These are phyloP conservation scores for Schizaphis graminum DNA, from an alignment of 2,888 invertebrate species.

Conservation along the genomic window DNA sequence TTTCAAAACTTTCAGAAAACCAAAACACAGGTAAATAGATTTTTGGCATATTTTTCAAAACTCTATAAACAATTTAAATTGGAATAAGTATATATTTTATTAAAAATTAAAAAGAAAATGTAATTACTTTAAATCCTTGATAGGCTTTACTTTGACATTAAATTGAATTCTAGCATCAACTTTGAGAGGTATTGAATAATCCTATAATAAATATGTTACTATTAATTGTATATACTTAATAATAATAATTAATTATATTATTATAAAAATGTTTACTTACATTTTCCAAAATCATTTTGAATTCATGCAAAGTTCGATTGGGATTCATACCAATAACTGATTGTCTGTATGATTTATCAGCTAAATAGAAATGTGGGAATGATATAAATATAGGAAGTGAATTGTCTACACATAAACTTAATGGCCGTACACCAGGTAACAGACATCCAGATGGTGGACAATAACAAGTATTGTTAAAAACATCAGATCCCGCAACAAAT, in stretches of 20 bases:
- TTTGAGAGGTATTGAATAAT: constrained; percentile 82
- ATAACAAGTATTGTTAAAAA: constrained; percentile 87
- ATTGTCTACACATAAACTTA: constrained; percentile 70
- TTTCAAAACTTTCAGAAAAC: constrained; percentile 80
- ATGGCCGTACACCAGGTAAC: constrained; percentile 69
- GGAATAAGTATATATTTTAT: not conserved
- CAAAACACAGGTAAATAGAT: constrained; percentile 84
- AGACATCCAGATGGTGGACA: constrained; percentile 71
- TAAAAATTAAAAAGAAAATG: constrained; percentile 47
- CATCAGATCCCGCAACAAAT: constrained; percentile 76
- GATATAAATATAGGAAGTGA: constrained; percentile 71
- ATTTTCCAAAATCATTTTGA: constrained; percentile 78
- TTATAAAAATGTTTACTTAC: constrained; percentile 72
- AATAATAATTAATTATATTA: not conserved
- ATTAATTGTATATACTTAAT: not conserved
- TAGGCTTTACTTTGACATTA: constrained; percentile 76
- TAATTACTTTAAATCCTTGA: constrained; percentile 75
- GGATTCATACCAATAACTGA: constrained; percentile 72
- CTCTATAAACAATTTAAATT: constrained; percentile 72
- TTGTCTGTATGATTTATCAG: constrained; percentile 70
- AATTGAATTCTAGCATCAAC: constrained; percentile 84
- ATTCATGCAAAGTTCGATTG: constrained; percentile 70
- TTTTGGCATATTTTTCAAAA: constrained; percentile 78
- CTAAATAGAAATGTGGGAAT: constrained; percentile 72
- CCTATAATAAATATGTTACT: constrained; percentile 70